These are phyloP conservation scores for Xiphophorus birchmanni DNA, from an alignment of 2,797 vertebrate genomes.

Conservation along the genomic window DNA sequence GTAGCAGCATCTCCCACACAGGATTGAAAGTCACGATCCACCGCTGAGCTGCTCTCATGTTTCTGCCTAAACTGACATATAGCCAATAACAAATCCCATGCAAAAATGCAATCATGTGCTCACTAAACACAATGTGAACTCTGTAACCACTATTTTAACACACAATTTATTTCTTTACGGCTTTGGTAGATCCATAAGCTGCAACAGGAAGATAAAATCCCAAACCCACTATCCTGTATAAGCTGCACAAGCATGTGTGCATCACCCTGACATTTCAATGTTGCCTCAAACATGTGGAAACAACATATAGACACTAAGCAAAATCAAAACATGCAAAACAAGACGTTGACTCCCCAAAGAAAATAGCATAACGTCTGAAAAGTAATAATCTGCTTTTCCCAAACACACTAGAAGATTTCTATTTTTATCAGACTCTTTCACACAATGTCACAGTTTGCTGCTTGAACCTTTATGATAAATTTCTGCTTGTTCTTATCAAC, in stretches of 20 bases:
- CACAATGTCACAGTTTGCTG: conserved; percentile 10
- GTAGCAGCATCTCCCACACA: conserved; percentile 55
- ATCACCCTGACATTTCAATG: conserved; percentile 14
- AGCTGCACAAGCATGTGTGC: conserved; percentile 22
- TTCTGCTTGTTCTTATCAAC: conserved; percentile 4
- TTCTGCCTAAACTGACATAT: conserved; percentile 42
- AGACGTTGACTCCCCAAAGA: conserved; percentile 8
- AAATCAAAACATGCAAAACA: conserved; percentile 10
- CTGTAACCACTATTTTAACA: not conserved
- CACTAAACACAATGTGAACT: not conserved
- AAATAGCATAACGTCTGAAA: conserved; percentile 2
- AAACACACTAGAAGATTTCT: conserved; percentile 10
- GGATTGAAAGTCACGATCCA: conserved; percentile 60
- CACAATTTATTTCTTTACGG: not conserved
- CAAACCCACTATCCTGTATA: not conserved
- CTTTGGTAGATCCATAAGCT: conserved; percentile 28
- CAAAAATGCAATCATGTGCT: conserved; percentile 16
- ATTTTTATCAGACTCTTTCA: conserved; percentile 19
- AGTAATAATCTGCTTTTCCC: conserved; percentile 23
- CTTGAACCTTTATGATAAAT: conserved; percentile 23
- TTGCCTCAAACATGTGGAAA: conserved; percentile 10
- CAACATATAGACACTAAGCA: conserved; percentile 4
- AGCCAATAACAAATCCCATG: conserved; percentile 15
- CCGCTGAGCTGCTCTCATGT: conserved; percentile 27
- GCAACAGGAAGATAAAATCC: conserved; percentile 28